phyloP scores from a whole-genome alignment of 2,888 invertebrate genomes.

The Calameuta idolon region DNA sequence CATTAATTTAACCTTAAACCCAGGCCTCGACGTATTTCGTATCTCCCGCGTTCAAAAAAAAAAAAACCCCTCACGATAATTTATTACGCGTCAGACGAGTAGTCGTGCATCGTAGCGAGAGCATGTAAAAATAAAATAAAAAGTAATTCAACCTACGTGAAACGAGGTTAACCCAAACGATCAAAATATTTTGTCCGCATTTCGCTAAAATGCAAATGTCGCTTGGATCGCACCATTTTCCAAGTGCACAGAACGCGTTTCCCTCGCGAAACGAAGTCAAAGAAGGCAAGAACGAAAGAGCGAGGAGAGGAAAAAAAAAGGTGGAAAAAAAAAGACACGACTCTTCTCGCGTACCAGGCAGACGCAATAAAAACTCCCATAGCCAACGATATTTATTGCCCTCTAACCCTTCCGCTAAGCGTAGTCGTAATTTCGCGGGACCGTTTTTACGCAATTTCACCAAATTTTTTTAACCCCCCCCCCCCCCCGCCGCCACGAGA shows the following conservation, averaged over 20 bases:
- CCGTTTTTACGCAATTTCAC: conserved; percentile 38
- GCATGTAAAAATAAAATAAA: background rate
- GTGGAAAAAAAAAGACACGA: background rate
- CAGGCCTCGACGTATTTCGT: conserved; percentile 14
- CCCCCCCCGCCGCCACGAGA: background rate
- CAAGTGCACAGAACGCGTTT: background rate
- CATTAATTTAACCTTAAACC: conserved; percentile 43
- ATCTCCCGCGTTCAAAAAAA: conserved; percentile 13
- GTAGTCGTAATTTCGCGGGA: conserved; percentile 12
- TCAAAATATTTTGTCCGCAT: background rate
- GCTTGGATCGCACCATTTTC: background rate
- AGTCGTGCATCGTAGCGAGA: background rate
- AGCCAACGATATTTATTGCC: conserved; percentile 48
- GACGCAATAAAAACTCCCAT: conserved; percentile 39
- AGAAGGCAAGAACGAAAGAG: background rate
- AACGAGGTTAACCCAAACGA: background rate
- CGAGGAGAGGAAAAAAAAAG: background rate
- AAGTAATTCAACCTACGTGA: background rate
- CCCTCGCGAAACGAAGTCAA: background rate
- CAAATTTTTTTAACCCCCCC: conserved; percentile 39
- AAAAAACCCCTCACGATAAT: conserved; percentile 26
- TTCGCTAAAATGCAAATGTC: background rate
- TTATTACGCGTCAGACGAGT: background rate
- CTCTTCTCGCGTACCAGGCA: background rate
- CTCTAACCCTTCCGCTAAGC: conserved; percentile 16